These are phyloP conservation scores for Drosophila kanapiae DNA, from an alignment of 1,140 invertebrate genomes.

Conservation along the genomic window DNA sequence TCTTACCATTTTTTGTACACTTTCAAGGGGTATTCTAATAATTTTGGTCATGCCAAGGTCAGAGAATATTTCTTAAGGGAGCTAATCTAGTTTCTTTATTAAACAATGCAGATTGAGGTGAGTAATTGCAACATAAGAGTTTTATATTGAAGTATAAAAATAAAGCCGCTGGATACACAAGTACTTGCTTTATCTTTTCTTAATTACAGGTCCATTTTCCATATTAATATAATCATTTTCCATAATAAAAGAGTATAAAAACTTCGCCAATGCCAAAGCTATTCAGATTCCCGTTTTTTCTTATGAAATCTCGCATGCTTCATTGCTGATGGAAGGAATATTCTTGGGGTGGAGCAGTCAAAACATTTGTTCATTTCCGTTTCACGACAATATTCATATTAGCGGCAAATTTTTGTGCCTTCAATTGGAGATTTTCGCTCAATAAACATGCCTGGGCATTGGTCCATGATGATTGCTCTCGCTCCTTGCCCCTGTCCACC, in stretches of 20 bases:
- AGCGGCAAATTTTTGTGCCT: constrained; percentile 73
- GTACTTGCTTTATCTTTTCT: too few species aligned
- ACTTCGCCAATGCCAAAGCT: neutral
- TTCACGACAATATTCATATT: constrained; percentile 83
- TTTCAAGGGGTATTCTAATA: neutral
- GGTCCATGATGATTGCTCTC: constrained; percentile 73
- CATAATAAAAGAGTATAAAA: neutral
- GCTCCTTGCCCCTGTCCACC: constrained; percentile 12
- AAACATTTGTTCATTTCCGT: constrained; percentile 79
- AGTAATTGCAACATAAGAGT: neutral
- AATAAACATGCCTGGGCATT: constrained; percentile 58
- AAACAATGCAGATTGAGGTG: neutral
- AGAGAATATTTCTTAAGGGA: neutral
- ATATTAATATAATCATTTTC: neutral
- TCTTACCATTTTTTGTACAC: constrained; percentile 22
- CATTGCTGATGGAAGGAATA: constrained; percentile 52
- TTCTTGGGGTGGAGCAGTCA: constrained; percentile 21
- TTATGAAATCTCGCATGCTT: constrained; percentile 80
- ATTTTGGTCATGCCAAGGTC: neutral
- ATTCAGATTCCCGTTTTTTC: constrained; percentile 1
- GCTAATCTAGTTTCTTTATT: neutral
- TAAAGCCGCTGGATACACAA: neutral
- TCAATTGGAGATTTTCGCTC: constrained; percentile 41
- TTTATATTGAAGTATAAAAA: neutral
- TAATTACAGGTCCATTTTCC: neutral